Conservation (phyloP, 1,140 invertebrate genomes). For the Antheraea pernyi region DNA sequence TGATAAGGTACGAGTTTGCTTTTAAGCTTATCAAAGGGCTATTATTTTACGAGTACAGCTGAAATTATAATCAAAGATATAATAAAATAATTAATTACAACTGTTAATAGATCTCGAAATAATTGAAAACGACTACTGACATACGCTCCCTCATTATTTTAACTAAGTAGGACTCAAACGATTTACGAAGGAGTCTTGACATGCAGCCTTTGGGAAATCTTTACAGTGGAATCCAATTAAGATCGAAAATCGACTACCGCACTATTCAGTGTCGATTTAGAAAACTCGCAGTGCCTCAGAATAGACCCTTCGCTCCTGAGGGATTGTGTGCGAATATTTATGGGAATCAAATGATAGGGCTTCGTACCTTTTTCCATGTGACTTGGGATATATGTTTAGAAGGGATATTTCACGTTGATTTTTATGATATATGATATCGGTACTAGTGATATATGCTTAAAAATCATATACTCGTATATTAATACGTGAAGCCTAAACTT, state of each 20-base stretch:
- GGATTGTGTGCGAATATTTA: constrained; percentile 24
- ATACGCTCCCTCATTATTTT: neutral
- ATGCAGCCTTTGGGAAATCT: constrained; percentile 21
- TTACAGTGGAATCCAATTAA: constrained; percentile 24
- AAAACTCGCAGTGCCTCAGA: constrained; percentile 16
- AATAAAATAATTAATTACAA: too few relatives aligned
- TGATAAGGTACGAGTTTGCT: too few relatives aligned
- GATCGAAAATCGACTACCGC: neutral
- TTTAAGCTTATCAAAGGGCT: neutral
- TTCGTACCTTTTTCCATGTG: constrained; percentile 18
- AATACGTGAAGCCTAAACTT: too few relatives aligned
- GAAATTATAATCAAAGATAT: neutral
- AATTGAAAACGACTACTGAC: neutral
- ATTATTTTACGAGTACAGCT: neutral
- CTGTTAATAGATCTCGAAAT: neutral
- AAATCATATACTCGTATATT: too few relatives aligned
- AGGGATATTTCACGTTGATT: constrained; percentile 5
- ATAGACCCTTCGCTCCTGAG: constrained; percentile 23
- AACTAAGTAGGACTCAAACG: constrained; percentile 12
- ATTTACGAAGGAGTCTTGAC: constrained; percentile 13
- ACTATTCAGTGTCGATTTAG: constrained; percentile 8
- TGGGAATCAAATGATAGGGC: constrained; percentile 27
- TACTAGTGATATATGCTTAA: neutral
- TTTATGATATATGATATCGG: neutral
- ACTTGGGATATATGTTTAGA: constrained; percentile 6